A percentile compares a stretch with the other conserved stretches of the same genome.
Evolutionary conservation across 2,797 vertebrate genomes (phyloP).

Genomic region (Pseudocheirus occidentalis): DNA sequence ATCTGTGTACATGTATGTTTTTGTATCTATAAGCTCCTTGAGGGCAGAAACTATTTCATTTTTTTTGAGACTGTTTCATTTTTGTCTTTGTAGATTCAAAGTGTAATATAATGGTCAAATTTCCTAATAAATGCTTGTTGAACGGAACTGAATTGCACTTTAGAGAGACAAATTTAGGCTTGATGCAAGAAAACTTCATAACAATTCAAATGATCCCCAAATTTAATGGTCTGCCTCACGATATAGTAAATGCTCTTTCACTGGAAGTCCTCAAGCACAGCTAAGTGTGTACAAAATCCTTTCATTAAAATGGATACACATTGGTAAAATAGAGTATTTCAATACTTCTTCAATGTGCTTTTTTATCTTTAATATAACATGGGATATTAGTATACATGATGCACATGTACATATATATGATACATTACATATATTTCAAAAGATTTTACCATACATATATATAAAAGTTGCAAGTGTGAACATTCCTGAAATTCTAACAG

Average conservation of each 20-base stretch:
- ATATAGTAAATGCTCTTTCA: neutral
- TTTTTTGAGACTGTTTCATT: neutral
- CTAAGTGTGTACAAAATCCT: neutral
- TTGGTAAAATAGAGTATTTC: neutral
- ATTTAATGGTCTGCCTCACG: neutral
- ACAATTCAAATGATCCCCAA: neutral
- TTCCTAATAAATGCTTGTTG: neutral
- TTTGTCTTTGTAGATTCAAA: neutral
- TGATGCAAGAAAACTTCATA: neutral
- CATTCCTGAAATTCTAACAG: neutral
- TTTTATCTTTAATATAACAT: neutral
- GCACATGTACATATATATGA: neutral
- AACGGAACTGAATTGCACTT: neutral
- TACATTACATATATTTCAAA: neutral
- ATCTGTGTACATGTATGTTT: neutral
- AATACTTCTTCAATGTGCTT: neutral
- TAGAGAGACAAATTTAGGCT: neutral
- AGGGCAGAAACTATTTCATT: neutral
- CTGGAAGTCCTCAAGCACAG: neutral
- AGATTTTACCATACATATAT: no score
- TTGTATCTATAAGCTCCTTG: neutral
- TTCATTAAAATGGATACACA: neutral
- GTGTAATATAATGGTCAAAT: neutral
- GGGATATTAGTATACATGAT: neutral
- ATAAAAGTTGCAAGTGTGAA: neutral